phyloP scores from a whole-genome alignment of 2,888 invertebrate genomes.

The Watsonalla binaria region DNA sequence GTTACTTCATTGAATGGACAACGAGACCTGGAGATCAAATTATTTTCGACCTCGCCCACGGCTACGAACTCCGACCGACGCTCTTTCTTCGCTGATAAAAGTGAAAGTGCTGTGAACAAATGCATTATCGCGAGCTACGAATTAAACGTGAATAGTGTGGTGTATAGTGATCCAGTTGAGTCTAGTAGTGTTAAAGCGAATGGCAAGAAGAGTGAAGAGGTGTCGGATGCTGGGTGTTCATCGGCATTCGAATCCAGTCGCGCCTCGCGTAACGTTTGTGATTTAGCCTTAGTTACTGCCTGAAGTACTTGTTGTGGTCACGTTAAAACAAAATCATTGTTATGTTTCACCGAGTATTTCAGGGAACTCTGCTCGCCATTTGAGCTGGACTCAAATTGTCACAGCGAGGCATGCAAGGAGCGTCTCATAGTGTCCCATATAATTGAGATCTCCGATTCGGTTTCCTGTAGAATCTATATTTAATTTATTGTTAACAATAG shows the following conservation, averaged over 20 bases:
- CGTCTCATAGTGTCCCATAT: slow-evolving; percentile 62
- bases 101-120: slow-evolving; percentile 72
- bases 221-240: slow-evolving; percentile 58
- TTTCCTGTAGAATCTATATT: slow-evolving; percentile 77
- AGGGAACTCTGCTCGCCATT: slow-evolving; percentile 67
- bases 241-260: slow-evolving; percentile 48
- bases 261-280: slow-evolving; percentile 68
- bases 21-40: slow-evolving; percentile 87
- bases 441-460: slow-evolving; percentile 76
- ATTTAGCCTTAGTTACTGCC: slow-evolving; percentile 76
- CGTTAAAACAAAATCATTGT: slow-evolving; percentile 33
- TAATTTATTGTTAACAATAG: slow-evolving; percentile 78
- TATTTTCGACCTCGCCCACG: slow-evolving; percentile 82
- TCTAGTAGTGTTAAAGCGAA: slow-evolving; percentile 53
- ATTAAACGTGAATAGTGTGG: slow-evolving; percentile 66
- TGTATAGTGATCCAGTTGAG: slow-evolving; percentile 57
- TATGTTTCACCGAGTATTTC: slow-evolving; percentile 36
- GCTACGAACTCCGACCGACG: slow-evolving; percentile 64
- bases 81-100: slow-evolving; percentile 72
- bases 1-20: slow-evolving; percentile 88
- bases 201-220: slow-evolving; percentile 58
- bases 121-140: slow-evolving; percentile 55
- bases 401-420: slow-evolving; percentile 69
- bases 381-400: slow-evolving; percentile 76
- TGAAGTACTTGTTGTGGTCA: slow-evolving; percentile 64